phyloP scores from a whole-genome alignment of 2,113 vertebrate genomes.

The Pogona vitticeps region DNA sequence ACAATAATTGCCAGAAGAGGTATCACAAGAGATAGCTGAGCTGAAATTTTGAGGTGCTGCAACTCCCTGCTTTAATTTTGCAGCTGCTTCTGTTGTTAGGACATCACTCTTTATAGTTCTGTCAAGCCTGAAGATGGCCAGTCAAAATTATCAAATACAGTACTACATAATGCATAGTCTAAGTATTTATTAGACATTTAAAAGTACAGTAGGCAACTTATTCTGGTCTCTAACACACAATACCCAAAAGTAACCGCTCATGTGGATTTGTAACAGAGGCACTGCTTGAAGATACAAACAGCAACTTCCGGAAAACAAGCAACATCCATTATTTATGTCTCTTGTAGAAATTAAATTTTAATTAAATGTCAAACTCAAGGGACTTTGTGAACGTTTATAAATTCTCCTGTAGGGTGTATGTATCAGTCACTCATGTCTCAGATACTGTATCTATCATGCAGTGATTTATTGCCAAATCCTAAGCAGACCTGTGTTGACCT shows the following conservation, averaged over 20 bases:
- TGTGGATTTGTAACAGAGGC: background rate
- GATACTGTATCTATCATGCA: background rate
- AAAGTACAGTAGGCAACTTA: background rate
- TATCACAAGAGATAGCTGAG: too few relatives aligned
- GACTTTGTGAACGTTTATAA: background rate
- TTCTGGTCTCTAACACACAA: background rate
- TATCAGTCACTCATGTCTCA: background rate
- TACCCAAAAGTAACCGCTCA: background rate
- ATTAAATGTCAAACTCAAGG: conserved; percentile 1
- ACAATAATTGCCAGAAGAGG: too few relatives aligned
- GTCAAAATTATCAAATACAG: background rate
- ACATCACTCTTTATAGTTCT: too few relatives aligned
- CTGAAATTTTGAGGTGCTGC: too few relatives aligned
- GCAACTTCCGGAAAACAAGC: background rate
- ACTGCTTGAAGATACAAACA: background rate
- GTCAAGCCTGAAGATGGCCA: background rate
- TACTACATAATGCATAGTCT: background rate
- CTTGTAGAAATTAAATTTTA: conserved; percentile 6
- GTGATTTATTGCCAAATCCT: background rate
- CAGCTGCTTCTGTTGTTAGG: too few relatives aligned
- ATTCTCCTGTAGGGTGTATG: background rate
- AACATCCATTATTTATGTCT: background rate
- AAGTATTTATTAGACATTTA: background rate
- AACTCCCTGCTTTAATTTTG: too few relatives aligned
- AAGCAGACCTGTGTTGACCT: background rate